phyloP scores from a whole-genome alignment of 2,888 invertebrate genomes.

The Idaea straminata region DNA sequence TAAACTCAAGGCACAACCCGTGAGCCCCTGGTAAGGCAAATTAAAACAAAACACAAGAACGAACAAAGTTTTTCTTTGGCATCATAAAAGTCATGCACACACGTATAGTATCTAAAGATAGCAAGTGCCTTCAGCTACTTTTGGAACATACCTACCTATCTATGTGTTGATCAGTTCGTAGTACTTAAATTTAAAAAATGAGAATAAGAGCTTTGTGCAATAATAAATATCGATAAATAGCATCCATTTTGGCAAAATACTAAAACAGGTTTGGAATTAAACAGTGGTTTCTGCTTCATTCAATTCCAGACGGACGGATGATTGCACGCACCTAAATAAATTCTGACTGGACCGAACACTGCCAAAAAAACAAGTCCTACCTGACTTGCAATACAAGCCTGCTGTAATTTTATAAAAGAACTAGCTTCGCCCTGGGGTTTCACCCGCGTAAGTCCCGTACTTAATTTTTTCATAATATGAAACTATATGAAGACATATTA shows the following conservation, averaged over 20 bases:
- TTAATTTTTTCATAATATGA: not conserved
- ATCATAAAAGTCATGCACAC: too few species aligned
- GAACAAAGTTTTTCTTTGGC: too few species aligned
- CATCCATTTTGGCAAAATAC: slow-evolving; percentile 25
- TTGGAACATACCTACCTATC: too few species aligned
- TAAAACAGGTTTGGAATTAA: slow-evolving; percentile 46
- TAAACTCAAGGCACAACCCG: too few species aligned
- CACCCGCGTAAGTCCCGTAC: too few species aligned
- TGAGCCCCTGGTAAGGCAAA: too few species aligned
- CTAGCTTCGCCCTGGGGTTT: not conserved
- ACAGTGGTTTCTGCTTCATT: slow-evolving; percentile 50
- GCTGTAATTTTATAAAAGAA: not conserved
- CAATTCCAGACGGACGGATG: slow-evolving; percentile 43
- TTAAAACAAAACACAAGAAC: too few species aligned
- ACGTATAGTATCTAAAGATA: too few species aligned
- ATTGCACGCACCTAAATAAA: slow-evolving; percentile 44
- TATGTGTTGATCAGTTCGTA: not conserved
- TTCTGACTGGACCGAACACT: slow-evolving; percentile 29
- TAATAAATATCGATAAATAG: not conserved
- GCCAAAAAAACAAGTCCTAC: slow-evolving; percentile 23
- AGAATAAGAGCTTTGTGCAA: not conserved
- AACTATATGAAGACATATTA: too few species aligned
- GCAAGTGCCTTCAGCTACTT: too few species aligned
- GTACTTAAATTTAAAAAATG: not conserved
- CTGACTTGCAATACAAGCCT: slow-evolving; percentile 2